phyloP scores from a whole-genome alignment of 2,113 vertebrate genomes.

The Anoura caudifer region DNA sequence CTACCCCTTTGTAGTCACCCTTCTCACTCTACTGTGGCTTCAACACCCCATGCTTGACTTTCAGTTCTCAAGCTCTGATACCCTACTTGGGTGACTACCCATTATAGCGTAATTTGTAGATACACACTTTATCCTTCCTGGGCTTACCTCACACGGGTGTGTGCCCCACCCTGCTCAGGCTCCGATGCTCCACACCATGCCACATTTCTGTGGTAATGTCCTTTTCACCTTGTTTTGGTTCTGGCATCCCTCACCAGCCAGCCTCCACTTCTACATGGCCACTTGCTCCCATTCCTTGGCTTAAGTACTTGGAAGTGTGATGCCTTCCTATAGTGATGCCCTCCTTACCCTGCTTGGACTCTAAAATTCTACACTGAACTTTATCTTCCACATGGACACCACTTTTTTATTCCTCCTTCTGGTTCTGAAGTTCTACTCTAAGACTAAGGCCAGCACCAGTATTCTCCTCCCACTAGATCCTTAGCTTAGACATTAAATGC shows the following conservation, averaged over 20 bases:
- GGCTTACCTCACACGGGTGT: not conserved
- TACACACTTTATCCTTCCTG: not conserved
- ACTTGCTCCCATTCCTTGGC: not conserved
- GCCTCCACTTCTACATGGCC: not conserved
- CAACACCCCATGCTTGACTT: not conserved
- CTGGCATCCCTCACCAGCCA: rapidly evolving
- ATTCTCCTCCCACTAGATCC: not conserved
- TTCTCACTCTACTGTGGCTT: not conserved
- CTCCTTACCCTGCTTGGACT: not conserved
- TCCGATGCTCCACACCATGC: not conserved
- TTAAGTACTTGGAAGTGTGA: not conserved
- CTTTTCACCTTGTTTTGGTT: not conserved
- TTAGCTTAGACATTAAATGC: not conserved
- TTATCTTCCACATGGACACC: not conserved
- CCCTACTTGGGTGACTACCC: not conserved
- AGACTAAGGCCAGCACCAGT: not conserved
- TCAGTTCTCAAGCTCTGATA: not conserved
- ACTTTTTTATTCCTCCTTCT: not conserved
- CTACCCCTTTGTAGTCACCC: not conserved
- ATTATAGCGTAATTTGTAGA: not conserved
- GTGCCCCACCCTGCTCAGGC: not conserved
- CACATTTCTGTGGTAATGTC: not conserved
- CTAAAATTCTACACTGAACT: not conserved
- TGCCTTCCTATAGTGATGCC: not conserved
- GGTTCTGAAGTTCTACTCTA: not conserved